Evolutionary conservation across 2,113 vertebrate species (phyloP), one percentile per base, ranked within the genome.

Genomic region (Illadopsis cleaveri): DNA sequence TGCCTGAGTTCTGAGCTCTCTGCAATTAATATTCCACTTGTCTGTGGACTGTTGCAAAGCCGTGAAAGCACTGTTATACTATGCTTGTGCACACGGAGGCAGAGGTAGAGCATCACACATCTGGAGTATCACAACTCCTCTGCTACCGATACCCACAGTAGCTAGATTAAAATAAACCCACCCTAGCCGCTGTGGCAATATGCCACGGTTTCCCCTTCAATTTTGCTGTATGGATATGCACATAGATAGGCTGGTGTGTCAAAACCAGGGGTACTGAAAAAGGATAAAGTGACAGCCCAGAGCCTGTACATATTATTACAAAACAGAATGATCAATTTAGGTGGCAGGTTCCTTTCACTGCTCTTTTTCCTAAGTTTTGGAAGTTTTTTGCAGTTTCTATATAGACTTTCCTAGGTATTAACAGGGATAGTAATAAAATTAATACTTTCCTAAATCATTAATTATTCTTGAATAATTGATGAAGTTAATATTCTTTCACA

Each of bases 11-110:
- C 61, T 66, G 68, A 82, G 16, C 15, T 31, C 40, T 79, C 83
- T 22, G 8, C 11, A 37, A n/a, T 16, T 78, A 64, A 82, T 79
- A 51, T 31, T 89, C 24, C 68, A 3, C 22, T 37, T 50, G 6
- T 44, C 18, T 22, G 56, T 28, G 28, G 71, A 12, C 35, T 86
- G 86, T 57, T 65, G 24, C 40, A 77, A 65, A 83, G 22, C 12
- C 70, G 47, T 53, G n/a, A 40, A 81, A 56, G 33, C 13, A 51
- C 9, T 27, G 24, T 28, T 90, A 31, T 56, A 13, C 14, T 85
- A 57, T 57, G 31, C 28, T n/a, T 53, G 40, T 40, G 33, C 71
- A n/a, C 1, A 0, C 0, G 1, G 23, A 66, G n/a, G 53, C 22
- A 62, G 64, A 81, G 22, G 24, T 21, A 48, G 27, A 58, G 42